Percentiles rank a stretch among this genome's conserved stretches.
phyloP scores from a whole-genome alignment of 2,113 vertebrate species.

The Glaucidium brasilianum region DNA sequence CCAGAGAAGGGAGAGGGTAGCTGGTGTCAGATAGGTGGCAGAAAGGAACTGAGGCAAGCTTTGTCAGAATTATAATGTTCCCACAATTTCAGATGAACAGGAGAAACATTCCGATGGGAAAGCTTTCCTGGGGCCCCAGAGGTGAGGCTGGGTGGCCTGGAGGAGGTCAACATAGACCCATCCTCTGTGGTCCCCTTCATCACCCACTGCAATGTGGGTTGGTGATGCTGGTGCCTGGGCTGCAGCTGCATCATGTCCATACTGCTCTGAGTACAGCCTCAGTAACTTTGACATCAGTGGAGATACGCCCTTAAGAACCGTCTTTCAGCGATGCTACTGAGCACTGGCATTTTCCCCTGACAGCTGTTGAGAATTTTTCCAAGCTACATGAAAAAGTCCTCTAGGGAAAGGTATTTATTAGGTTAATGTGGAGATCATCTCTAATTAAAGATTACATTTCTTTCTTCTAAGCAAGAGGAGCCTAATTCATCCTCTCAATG shows the following conservation, averaged over 20 bases:
- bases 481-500: neutral
- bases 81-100: neutral
- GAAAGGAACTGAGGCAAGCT: neutral
- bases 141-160: neutral
- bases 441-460: neutral
- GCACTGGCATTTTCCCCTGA: neutral
- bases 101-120: neutral
- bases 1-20: neutral
- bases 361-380: neutral
- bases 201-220: rapidly evolving
- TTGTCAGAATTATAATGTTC: neutral
- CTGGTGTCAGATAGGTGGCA: neutral
- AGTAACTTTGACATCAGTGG: neutral
- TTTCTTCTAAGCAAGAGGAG: neutral
- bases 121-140: neutral
- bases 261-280: neutral
- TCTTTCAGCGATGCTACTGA: neutral
- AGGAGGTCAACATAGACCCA: rapidly evolving
- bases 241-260: neutral
- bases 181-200: neutral
- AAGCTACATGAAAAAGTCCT: neutral
- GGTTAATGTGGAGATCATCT: neutral
- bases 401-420: neutral
- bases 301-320: neutral
- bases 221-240: neutral